These are phyloP conservation scores for Drosophila pseudotakahashii DNA, from an alignment of 2,888 invertebrate genomes.

Conservation along the genomic window DNA sequence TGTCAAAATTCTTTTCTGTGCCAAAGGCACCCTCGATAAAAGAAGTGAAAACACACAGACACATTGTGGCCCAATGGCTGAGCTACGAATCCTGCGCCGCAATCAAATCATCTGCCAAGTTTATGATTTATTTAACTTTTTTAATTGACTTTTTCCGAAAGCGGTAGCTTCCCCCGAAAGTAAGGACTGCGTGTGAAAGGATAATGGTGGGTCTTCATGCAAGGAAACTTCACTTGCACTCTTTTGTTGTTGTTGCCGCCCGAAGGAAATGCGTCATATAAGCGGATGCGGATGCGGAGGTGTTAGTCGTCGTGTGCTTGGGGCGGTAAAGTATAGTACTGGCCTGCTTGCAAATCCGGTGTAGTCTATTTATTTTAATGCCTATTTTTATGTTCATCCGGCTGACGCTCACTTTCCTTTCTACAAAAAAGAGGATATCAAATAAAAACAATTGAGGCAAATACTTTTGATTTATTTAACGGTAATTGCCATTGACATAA, in stretches of 20 bases:
- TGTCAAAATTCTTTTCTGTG: slow-evolving; percentile 7
- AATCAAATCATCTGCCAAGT: slow-evolving; percentile 82
- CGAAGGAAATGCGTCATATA: slow-evolving; percentile 68
- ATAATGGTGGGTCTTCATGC: slow-evolving; percentile 72
- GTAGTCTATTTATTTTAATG: slow-evolving; percentile 75
- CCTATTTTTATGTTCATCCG: slow-evolving; percentile 76
- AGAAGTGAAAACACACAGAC: slow-evolving; percentile 36
- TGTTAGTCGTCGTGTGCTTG: slow-evolving; percentile 31
- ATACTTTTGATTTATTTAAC: slow-evolving; percentile 74
- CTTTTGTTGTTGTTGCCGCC: slow-evolving; percentile 28
- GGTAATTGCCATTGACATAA: slow-evolving; percentile 57
- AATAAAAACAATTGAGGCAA: slow-evolving; percentile 41
- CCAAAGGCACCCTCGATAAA: slow-evolving; percentile 10
- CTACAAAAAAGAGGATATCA: slow-evolving; percentile 21
- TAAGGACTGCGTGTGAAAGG: slow-evolving; percentile 80
- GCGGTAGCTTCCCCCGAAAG: slow-evolving; percentile 32
- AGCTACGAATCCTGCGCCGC: slow-evolving; percentile 76
- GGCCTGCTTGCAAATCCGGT: slow-evolving; percentile 70
- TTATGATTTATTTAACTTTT: slow-evolving; percentile 84
- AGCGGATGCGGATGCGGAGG: slow-evolving; percentile 55
- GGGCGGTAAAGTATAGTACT: slow-evolving; percentile 24
- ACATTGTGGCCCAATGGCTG: slow-evolving; percentile 57
- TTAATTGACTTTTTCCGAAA: slow-evolving; percentile 84
- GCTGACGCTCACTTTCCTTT: slow-evolving; percentile 44
- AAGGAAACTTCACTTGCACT: slow-evolving; percentile 70